phyloP scores from a whole-genome alignment of 2,888 invertebrate species.

The Chrysolina oricalcia region DNA sequence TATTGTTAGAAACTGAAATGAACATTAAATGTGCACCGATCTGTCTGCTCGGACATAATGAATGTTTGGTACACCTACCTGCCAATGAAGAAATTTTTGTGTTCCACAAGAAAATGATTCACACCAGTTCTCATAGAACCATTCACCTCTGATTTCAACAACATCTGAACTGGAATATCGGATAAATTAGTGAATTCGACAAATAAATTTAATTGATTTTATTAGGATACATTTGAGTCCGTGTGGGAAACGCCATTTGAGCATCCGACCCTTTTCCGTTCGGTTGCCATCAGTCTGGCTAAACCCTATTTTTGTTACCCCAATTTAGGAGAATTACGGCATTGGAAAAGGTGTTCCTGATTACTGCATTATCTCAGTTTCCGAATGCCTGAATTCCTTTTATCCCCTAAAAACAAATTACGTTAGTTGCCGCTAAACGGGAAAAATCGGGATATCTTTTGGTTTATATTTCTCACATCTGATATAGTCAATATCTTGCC shows the following conservation, averaged over 20 bases:
- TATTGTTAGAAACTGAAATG: too few relatives aligned
- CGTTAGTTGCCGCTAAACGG: not conserved
- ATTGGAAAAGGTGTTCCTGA: conserved; percentile 42
- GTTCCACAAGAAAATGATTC: not conserved
- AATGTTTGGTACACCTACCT: too few relatives aligned
- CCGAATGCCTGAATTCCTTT: conserved; percentile 41
- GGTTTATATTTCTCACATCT: not conserved
- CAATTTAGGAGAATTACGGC: conserved; percentile 45
- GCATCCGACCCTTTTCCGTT: conserved; percentile 21
- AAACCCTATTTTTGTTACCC: conserved; percentile 40
- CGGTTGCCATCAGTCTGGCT: conserved; percentile 26
- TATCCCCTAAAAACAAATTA: conserved; percentile 1
- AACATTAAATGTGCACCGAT: too few relatives aligned
- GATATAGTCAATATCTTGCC: too few relatives aligned
- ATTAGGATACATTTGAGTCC: conserved; percentile 22
- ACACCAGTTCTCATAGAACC: not conserved
- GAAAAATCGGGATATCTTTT: not conserved
- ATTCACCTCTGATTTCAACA: not conserved
- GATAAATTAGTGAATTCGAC: not conserved
- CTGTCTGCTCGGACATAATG: too few relatives aligned
- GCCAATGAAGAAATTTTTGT: too few relatives aligned
- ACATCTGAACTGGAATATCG: not conserved
- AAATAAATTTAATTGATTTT: conserved; percentile 18
- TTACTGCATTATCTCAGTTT: conserved; percentile 41
- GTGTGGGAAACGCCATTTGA: conserved; percentile 17